Evolutionary conservation across 2,797 vertebrate species (phyloP).

Genomic region (Pseudochirops cupreus): DNA sequence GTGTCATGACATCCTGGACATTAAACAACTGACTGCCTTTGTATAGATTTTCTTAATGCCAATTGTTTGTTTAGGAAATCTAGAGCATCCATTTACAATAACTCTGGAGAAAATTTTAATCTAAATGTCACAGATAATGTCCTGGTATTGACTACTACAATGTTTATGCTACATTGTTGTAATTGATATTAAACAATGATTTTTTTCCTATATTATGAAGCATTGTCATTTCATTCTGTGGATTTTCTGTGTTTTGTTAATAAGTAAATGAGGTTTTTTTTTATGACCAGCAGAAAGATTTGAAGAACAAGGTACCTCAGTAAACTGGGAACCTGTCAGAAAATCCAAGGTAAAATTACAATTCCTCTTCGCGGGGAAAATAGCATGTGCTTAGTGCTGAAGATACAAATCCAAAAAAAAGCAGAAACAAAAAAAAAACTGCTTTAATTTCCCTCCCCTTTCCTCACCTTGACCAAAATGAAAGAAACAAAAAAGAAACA

Average conservation of each 20-base stretch:
- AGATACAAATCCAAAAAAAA: background rate
- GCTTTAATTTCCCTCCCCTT: background rate
- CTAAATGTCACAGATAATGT: constrained; percentile 56
- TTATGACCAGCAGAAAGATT: background rate
- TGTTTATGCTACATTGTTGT: constrained; percentile 74
- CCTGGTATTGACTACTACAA: constrained; percentile 70
- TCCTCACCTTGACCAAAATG: background rate
- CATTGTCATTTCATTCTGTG: constrained; percentile 63
- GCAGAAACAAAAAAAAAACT: background rate
- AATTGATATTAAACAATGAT: constrained; percentile 80
- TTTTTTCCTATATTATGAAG: constrained; percentile 70
- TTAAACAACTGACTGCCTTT: constrained; percentile 61
- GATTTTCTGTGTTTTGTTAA: background rate
- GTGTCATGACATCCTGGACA: constrained; percentile 56
- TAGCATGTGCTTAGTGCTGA: background rate
- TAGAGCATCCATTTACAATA: constrained; percentile 66
- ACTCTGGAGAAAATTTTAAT: constrained; percentile 66
- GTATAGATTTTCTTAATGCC: constrained; percentile 68
- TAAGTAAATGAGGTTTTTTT: background rate
- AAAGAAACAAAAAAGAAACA: background rate
- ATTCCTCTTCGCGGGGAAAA: background rate
- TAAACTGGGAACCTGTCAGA: background rate
- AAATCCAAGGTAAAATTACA: background rate
- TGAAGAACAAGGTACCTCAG: background rate
- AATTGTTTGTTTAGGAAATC: constrained; percentile 58